Conservation (phyloP, 2,113 vertebrate species). For the Sebastes schlegelii region DNA sequence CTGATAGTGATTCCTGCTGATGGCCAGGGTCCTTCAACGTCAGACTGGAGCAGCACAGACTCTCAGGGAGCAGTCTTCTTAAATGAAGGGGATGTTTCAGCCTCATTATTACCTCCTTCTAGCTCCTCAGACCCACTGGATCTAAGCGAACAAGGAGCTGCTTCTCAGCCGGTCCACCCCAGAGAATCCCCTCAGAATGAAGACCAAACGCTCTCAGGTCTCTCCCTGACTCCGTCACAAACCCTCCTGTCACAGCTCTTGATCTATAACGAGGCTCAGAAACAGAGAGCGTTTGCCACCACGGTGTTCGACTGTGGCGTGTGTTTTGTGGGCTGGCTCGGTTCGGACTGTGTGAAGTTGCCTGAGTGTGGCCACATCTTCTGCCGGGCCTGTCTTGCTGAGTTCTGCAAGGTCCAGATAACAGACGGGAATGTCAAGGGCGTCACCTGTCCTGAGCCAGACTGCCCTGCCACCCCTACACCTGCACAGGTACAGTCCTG, state of each 20-base stretch:
- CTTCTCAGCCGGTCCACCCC: slow-evolving; percentile 1
- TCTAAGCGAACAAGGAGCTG: slow-evolving; percentile 15
- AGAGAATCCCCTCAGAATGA: neutral
- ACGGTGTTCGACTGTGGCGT: slow-evolving; percentile 88
- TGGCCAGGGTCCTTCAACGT: neutral
- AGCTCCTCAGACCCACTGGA: neutral
- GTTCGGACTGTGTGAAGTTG: slow-evolving; percentile 87
- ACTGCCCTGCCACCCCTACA: slow-evolving; percentile 86
- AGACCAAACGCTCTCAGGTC: slow-evolving; percentile 29
- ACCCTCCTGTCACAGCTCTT: slow-evolving; percentile 86
- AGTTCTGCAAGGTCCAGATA: slow-evolving; percentile 91
- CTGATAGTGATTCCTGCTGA: neutral
- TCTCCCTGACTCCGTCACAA: slow-evolving; percentile 77
- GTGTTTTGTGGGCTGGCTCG: slow-evolving; percentile 87
- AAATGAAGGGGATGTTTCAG: neutral
- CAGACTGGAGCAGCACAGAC: neutral
- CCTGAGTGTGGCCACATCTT: slow-evolving; percentile 88
- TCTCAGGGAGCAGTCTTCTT: neutral
- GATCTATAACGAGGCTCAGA: slow-evolving; percentile 87
- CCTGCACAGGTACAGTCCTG: slow-evolving; percentile 87
- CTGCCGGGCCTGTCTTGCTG: slow-evolving; percentile 87
- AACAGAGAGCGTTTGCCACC: slow-evolving; percentile 85
- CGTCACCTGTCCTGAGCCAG: slow-evolving; percentile 89
- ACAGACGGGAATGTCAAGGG: slow-evolving; percentile 87
- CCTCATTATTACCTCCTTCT: neutral